Base-by-base conservation (phyloP, 2,888 invertebrate species). In the Drosophila prostipennis region DNA sequence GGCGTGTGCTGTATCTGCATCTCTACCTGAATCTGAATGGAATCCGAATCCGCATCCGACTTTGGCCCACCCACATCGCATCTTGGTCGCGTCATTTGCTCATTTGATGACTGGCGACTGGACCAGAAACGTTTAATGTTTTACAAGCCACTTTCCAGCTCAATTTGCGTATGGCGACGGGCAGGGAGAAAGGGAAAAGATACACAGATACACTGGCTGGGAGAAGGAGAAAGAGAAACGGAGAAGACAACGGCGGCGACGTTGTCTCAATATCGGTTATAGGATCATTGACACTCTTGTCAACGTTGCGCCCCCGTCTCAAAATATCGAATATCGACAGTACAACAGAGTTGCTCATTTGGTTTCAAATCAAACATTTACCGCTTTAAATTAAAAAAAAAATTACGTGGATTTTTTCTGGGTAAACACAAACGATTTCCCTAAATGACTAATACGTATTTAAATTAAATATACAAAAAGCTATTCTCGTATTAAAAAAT, bases 251-350 rank as follows among this genome's bases (percentile, higher is more conserved):
- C 14, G 48, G 34, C 42, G 58, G 43, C 53, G 68, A 45, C 60
- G 69, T 64, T 77, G 74, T 74, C 80, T 80, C 57, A 80, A 84
- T 87, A 87, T 89, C 87, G 81, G 76, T 84, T 85, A 85, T 84
- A 89, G 85, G 85, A 85, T 85, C 85, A 87, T 87, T 85, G 85
- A 85, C 87, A 87, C 86, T 83, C 83, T 80, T 72, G 74, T 60
- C 69, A 57, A 5, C 74, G 69, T 71, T 59, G 78, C 70, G 77
- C 65, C 77, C 69, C 55, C 69, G 32, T 51, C 64, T 53, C 32
- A n/a, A 45, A 64, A 63, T 39, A 39, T 34, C 26, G 36, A 32
- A 39, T n/a, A 36, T 26, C 14, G 34, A 10, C 6, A 16, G 19
- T 32, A 26, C 46, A 14, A 46, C 26, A 61, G 61, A 26, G 61